Evolutionary conservation across 1,140 invertebrate genomes (phyloP).

Genomic region (Pantala flavescens): DNA sequence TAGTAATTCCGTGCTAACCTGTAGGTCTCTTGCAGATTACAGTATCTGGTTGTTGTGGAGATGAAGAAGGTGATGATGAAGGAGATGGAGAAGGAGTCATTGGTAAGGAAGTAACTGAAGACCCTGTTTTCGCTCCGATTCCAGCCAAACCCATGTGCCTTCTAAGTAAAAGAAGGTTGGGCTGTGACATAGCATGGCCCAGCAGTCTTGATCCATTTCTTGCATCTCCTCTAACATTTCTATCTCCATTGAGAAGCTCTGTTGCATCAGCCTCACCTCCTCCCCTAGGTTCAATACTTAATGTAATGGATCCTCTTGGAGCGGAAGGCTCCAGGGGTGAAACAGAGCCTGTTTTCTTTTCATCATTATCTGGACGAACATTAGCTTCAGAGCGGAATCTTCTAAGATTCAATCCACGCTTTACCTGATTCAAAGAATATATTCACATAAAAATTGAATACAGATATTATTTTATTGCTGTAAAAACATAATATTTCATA

Average conservation of each 20-base stretch:
- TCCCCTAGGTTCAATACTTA: constrained; percentile 34
- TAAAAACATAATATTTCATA: too few relatives aligned
- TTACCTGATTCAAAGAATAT: constrained; percentile 29
- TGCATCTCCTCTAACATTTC: background rate
- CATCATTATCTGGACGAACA: constrained; percentile 29
- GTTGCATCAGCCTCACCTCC: constrained; percentile 35
- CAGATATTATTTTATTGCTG: too few relatives aligned
- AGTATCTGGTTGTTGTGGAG: background rate
- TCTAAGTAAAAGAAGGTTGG: constrained; percentile 33
- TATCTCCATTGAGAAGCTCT: constrained; percentile 32
- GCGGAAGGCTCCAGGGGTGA: background rate
- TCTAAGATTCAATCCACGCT: constrained; percentile 34
- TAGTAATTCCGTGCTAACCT: background rate
- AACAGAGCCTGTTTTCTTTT: constrained; percentile 15
- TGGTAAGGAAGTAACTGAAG: background rate
- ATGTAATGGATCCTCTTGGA: constrained; percentile 27
- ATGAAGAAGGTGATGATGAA: background rate
- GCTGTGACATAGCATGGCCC: constrained; percentile 37
- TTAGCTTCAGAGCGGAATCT: constrained; percentile 39
- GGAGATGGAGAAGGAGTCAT: background rate
- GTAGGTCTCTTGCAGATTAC: constrained; percentile 10
- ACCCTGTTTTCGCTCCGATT: background rate
- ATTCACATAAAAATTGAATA: background rate
- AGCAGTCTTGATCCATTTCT: constrained; percentile 24
- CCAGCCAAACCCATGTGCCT: constrained; percentile 25